Evolutionary conservation across 2,797 vertebrate genomes (phyloP).

Genomic region (Apogon hyalosoma): DNA sequence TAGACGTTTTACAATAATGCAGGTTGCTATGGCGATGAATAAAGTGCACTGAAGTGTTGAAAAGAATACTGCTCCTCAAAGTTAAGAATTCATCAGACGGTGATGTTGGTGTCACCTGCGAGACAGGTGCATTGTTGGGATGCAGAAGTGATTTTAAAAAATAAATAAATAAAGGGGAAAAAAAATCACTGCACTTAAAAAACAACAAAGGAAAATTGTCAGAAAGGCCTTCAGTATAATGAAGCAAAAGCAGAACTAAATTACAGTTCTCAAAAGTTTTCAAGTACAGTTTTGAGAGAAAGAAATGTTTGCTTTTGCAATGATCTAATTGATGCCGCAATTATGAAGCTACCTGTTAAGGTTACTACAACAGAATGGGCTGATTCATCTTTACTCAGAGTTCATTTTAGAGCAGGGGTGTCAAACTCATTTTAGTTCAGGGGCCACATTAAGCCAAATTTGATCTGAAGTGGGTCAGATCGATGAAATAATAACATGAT

Average conservation of each 20-base stretch:
- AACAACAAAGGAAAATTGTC: neutral
- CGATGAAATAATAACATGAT: no score
- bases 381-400: no score
- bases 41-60: conserved; percentile 33
- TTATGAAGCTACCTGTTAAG: no score
- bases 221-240: conserved; percentile 6
- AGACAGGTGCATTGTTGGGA: neutral
- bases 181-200: neutral
- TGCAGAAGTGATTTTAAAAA: conserved; percentile 20
- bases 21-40: conserved; percentile 52
- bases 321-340: no score
- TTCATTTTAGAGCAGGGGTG: no score
- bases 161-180: neutral
- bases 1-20: conserved; percentile 6
- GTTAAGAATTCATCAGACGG: conserved; percentile 4
- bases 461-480: no score
- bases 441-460: no score
- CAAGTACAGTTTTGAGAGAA: neutral
- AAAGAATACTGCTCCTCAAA: conserved; percentile 13
- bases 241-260: neutral
- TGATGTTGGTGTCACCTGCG: neutral
- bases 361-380: no score
- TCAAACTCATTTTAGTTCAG: no score
- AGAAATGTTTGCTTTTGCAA: no score
- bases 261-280: neutral